These are phyloP conservation scores for Naja naja DNA, from an alignment of 2,113 vertebrate genomes.

Conservation along the genomic window DNA sequence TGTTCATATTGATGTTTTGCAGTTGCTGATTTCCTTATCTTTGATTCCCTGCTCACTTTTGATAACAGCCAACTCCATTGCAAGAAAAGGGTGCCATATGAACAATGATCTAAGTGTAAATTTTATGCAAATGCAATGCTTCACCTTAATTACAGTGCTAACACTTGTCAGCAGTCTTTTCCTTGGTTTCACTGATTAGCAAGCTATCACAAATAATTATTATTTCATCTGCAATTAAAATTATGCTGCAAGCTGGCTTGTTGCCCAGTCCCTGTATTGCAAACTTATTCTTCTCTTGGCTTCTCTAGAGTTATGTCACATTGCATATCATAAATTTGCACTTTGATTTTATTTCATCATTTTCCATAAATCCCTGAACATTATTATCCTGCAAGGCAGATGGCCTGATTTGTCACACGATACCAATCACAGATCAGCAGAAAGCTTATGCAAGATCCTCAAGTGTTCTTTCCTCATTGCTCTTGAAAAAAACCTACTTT, in stretches of 20 bases:
- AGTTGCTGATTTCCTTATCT: constrained; percentile 49
- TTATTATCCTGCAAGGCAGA: constrained; percentile 22
- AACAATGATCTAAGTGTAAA: constrained; percentile 72
- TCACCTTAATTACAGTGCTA: constrained; percentile 73
- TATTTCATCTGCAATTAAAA: constrained; percentile 71
- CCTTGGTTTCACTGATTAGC: constrained; percentile 66
- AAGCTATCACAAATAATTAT: constrained; percentile 72
- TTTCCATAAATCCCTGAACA: constrained; percentile 45
- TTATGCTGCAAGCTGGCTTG: constrained; percentile 54
- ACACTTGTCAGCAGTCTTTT: constrained; percentile 65
- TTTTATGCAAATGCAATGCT: constrained; percentile 71
- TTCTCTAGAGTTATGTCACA: constrained; percentile 33
- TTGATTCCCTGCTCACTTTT: constrained; percentile 62
- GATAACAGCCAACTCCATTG: constrained; percentile 64
- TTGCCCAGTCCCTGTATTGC: constrained; percentile 35
- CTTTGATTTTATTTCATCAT: constrained; percentile 35
- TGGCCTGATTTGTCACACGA: background rate
- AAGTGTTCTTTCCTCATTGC: background rate
- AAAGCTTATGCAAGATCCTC: background rate
- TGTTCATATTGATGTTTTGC: constrained; percentile 57
- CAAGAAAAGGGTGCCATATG: constrained; percentile 56
- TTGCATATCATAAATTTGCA: constrained; percentile 28
- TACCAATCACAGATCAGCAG: background rate
- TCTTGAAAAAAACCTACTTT: background rate
- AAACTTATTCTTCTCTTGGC: constrained; percentile 2